Conservation (phyloP, 2,113 vertebrate genomes). For the Myiopsitta monachus region DNA sequence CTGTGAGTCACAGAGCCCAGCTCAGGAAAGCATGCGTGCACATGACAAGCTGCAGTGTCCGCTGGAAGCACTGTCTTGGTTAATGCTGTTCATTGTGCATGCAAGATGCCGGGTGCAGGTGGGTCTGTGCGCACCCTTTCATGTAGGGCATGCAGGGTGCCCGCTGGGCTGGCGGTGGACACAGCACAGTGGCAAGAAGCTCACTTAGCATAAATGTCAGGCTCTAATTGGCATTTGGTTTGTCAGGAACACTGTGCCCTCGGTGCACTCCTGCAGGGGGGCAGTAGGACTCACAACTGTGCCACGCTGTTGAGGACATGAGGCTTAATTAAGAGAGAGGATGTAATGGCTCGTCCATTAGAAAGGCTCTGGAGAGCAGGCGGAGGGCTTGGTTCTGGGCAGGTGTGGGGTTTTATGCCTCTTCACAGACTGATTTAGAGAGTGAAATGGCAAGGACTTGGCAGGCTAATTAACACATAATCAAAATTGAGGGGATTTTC, state of each 20-base stretch:
- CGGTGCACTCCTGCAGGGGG: not conserved
- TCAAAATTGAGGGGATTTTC: conserved; percentile 61
- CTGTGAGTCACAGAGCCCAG: not conserved
- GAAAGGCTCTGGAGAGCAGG: not conserved
- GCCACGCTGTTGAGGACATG: not conserved
- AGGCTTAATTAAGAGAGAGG: conserved; percentile 48
- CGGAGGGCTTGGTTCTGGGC: not conserved
- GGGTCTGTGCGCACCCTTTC: not conserved
- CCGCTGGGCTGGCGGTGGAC: not conserved
- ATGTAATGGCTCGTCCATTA: not conserved
- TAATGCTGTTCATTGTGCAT: not conserved
- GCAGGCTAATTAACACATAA: conserved; percentile 69
- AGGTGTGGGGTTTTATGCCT: conserved; percentile 36
- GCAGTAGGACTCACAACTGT: not conserved
- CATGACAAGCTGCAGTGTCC: rapidly evolving
- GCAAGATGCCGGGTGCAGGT: rapidly evolving
- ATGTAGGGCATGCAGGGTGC: not conserved
- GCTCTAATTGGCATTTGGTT: not conserved
- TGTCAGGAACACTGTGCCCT: not conserved
- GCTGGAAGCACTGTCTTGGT: rapidly evolving
- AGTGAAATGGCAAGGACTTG: conserved; percentile 59
- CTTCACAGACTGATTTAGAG: conserved; percentile 46
- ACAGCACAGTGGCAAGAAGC: not conserved
- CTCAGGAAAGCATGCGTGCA: rapidly evolving
- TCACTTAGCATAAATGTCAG: not conserved